Base-by-base conservation (phyloP, 2,888 invertebrate species). In the Elegia similella region DNA sequence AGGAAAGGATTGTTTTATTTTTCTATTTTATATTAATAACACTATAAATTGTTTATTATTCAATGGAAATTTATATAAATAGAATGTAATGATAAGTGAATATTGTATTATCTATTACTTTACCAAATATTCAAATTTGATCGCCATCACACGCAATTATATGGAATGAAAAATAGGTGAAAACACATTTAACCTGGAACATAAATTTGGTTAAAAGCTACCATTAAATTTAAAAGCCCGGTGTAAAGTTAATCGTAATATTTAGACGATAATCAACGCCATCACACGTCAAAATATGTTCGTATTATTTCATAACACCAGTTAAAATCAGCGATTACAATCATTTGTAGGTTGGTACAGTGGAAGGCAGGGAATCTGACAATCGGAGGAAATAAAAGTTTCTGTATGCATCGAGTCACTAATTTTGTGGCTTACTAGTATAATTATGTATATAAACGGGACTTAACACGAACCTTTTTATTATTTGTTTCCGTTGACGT, bases 251-350 rank as follows among this genome's bases (percentile, higher is more conserved):
- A 38, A 47, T 48, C 34, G 52, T 54, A 42, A 59, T 57, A 58
- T 59, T 59, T 17, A 55, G 48, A 38, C 23, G 58, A 53, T 62
- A 61, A 64, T 62, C 61, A 47, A 54, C 57, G 60, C 48, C 52
- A 60, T 62, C 60, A 59, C 58, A 52, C 62, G 58, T 63, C 62
- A 63, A 34, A 57, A 59, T 62, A 59, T 62, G 59, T 62, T 50
- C 54, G 60, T 57, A 60, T 56, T 48, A 56, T 56, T 56, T 56
- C 56, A 59, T 60, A 60, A 64, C 59, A 64, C 62, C 65, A 64
- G 63, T 75, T 73, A 70, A 69, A 75, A 73, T 66, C 72, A 62
- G 66, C 62, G 70, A 72, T 72, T 73, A 72, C 66, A 66, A 60
- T 63, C 68, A 64, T 66, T 66, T 65, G 74, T 76, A 66, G 68